These are phyloP conservation scores for Rhyzopertha dominica DNA, from an alignment of 1,140 invertebrate species.

Conservation along the genomic window DNA sequence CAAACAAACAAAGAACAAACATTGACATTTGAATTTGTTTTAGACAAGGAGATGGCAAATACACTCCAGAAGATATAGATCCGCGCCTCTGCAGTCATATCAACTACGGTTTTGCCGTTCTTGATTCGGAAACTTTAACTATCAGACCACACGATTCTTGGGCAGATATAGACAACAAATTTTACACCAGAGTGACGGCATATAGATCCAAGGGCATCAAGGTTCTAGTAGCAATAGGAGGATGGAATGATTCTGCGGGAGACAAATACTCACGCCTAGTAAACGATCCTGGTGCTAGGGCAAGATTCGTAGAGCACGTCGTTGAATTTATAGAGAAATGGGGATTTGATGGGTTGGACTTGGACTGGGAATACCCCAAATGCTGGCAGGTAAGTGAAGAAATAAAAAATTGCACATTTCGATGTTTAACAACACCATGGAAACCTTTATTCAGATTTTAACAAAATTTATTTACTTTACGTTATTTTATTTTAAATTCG, in stretches of 20 bases:
- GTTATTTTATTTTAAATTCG: too few species aligned
- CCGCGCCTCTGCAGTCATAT: constrained; percentile 66
- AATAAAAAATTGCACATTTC: neutral
- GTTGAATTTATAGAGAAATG: constrained; percentile 59
- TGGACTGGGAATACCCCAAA: constrained; percentile 70
- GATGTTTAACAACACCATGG: neutral
- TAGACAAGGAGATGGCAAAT: constrained; percentile 60
- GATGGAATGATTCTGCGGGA: constrained; percentile 63
- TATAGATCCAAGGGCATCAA: constrained; percentile 58
- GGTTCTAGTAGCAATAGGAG: constrained; percentile 65
- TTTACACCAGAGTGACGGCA: constrained; percentile 59
- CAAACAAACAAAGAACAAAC: too few species aligned
- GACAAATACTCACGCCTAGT: constrained; percentile 60
- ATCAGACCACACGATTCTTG: constrained; percentile 59
- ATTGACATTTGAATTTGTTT: too few species aligned
- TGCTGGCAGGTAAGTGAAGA: constrained; percentile 56
- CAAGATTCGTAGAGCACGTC: constrained; percentile 55
- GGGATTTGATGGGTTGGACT: constrained; percentile 64
- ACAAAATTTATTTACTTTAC: constrained; percentile 8
- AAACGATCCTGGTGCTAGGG: constrained; percentile 51
- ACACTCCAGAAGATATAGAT: constrained; percentile 61
- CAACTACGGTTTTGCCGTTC: constrained; percentile 66
- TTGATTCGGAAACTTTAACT: constrained; percentile 52
- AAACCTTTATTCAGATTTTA: constrained; percentile 5
- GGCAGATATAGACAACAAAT: constrained; percentile 64